Conservation (phyloP, 2,113 vertebrate species). For the Nesoenas mayeri region DNA sequence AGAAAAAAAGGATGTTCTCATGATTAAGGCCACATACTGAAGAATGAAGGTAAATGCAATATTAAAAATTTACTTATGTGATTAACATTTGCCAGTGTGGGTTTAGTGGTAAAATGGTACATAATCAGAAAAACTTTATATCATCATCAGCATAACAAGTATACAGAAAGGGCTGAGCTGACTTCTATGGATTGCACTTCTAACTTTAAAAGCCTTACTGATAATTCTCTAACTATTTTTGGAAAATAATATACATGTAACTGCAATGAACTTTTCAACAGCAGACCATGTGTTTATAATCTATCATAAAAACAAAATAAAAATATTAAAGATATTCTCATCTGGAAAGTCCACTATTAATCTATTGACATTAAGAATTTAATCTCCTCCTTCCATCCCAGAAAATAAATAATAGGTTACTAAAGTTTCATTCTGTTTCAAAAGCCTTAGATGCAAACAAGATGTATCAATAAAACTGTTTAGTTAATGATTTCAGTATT, state of each 20-base stretch:
- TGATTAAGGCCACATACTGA: background rate
- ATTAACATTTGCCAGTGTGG: background rate
- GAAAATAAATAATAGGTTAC: background rate
- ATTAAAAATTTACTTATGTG: background rate
- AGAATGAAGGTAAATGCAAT: background rate
- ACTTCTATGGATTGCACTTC: background rate
- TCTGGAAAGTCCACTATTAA: background rate
- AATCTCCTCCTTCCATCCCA: background rate
- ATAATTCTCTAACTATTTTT: background rate
- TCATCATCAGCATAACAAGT: background rate
- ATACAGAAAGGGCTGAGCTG: background rate
- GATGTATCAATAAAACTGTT: background rate
- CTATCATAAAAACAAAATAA: background rate
- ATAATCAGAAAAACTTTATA: background rate
- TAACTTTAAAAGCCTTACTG: background rate
- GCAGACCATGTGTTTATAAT: background rate
- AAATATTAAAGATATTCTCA: background rate
- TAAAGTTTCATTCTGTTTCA: constrained; percentile 1
- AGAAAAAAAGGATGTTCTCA: background rate
- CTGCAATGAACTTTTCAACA: background rate
- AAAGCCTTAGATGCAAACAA: background rate
- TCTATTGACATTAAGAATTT: background rate
- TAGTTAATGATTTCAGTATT: background rate
- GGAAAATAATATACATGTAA: background rate
- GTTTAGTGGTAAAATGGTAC: background rate